Evolutionary conservation across 2,113 vertebrate genomes (phyloP), one percentile per base, ranked within the genome.

Genomic region (Cariama cristata): DNA sequence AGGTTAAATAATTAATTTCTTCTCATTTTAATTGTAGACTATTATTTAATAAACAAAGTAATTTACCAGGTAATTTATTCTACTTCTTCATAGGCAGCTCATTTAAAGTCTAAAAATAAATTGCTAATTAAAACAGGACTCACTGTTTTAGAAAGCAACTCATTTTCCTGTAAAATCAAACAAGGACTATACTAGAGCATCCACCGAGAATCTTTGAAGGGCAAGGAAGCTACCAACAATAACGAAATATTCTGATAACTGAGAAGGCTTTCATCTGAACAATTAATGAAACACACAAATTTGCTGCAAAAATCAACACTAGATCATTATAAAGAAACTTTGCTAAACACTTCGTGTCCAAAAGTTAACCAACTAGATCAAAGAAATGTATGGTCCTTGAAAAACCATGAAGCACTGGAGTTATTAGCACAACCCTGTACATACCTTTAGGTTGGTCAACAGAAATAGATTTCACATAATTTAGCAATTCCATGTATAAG

Each of bases 11-110:
- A 97, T 97, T 97, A 97, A 97, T 95, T 95, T 96, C 87, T 94
- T 93, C 90, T 97, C 84, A 96, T 98, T 97, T 97, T 97, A 98
- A 98, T 95, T 97, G 90, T 97, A 96, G 91, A 98, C 93, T 95
- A 98, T 97, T 98, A 97, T 94, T 98, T 97, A 97, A 98, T 98
- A 98, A 98, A 97, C 94, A 97, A 97, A 97, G 95, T 90, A 97
- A 98, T 94, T 95, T 88, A 68, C 60, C 56, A 96, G 86, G 47
- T 96, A 98, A 98, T 98, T 98, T 97, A 98, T 98, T 98, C 89
- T 94, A 52, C 83, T 92, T 84, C 90, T 97, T 98, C 87, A 96
- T 47, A 96, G 77, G 92, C 96, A 97, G 76, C 91, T 96, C 86
- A 97, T 73, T 97, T 84, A 94, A 97, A 96, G 52, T 93, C 92